A percentile compares a stretch with the other conserved stretches of the same genome.
Conservation (phyloP, 2,113 vertebrate species). For the Hydrolagus affinis region DNA sequence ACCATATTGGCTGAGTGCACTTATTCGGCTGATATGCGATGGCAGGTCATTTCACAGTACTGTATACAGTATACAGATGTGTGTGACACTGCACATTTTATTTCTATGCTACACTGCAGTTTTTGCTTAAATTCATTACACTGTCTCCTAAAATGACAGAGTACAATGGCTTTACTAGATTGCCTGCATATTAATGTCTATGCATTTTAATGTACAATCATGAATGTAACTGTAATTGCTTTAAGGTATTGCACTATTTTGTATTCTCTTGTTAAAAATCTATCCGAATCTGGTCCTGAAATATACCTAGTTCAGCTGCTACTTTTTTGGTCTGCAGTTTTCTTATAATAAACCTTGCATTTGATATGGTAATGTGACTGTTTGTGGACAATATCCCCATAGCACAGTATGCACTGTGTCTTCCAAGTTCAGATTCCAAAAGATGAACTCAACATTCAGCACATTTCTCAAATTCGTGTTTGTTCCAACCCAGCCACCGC, state of each 20-base stretch:
- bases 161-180: not conserved
- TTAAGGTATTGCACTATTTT: not conserved
- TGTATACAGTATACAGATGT: too few species aligned
- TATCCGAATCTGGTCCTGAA: not conserved
- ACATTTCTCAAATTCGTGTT: not conserved
- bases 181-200: not conserved
- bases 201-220: not conserved
- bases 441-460: too few species aligned
- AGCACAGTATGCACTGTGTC: not conserved
- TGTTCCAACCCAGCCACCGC: not conserved
- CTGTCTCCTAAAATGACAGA: not conserved
- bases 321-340: too few species aligned
- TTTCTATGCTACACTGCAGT: not conserved
- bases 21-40: too few species aligned
- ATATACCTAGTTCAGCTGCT: too few species aligned
- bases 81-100: too few species aligned
- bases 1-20: too few species aligned
- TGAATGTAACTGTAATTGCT: not conserved
- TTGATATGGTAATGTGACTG: too few species aligned
- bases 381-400: too few species aligned
- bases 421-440: not conserved
- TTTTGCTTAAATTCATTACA: not conserved
- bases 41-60: too few species aligned
- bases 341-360: too few species aligned
- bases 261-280: not conserved